Evolutionary conservation across 2,888 invertebrate genomes (phyloP), one percentile per base, ranked within the genome.

Genomic region (Heliconius ethilla): DNA sequence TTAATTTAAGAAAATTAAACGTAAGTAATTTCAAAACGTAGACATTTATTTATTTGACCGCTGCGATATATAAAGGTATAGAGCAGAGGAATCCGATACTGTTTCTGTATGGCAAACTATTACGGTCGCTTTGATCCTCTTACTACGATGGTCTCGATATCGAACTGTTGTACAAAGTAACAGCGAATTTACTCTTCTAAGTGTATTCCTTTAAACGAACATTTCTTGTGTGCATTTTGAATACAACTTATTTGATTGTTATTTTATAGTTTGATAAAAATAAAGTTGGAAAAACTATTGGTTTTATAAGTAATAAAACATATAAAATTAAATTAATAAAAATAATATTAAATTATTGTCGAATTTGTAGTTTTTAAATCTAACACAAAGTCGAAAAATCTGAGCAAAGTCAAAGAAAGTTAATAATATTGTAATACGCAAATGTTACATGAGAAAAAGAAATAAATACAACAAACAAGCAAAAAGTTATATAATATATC

Each of bases 111-210:
- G 85, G 84, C 80, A 84, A 82, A 86, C 86, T 85, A 87, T 88
- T 89, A 88, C 84, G 84, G 84, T 81, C 85, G 85, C 86, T 86
- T 82, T 89, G 90, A 92, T 91, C 92, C 90, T 91, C 91, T 91
- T 92, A 91, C 87, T 86, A 88, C 86, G 88, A 89, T 89, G 85
- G 88, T 83, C 82, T 82, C 82, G 83, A 85, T 85, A 88, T 89
- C 85, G 86, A 88, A 86, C 87, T 85, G 86, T 83, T 82, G 77
- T 80, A 81, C 82, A 80, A 79, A 73, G 72, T 74, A 75, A 80
- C 73, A 78, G 77, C 72, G 77, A 80, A 79, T 81, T 74, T 78
- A 63, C 77, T 66, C n/a, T 79, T 76, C 66, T 63, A 45, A 77
- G 76, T 76, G n/a, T 27, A 45, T 69, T 62, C 55, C 70, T 59